Evolutionary conservation across 2,113 vertebrate genomes (phyloP).

Genomic region (Siniperca knerii): DNA sequence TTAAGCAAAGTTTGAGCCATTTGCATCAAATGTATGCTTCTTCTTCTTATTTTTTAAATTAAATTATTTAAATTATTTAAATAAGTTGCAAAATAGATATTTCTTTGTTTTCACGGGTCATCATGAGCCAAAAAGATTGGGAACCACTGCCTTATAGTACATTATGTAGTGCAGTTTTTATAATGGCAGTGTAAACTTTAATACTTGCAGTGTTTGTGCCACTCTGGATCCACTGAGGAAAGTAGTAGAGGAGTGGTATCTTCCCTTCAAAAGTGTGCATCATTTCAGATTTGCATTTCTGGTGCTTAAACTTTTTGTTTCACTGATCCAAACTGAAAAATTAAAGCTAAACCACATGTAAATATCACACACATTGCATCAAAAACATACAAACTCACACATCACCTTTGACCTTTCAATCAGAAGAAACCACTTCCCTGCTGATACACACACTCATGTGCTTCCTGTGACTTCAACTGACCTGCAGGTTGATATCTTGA

Average conservation of each 20-base stretch:
- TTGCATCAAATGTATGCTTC: background rate
- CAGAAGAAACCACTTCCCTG: no score
- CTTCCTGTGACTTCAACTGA: constrained; percentile 6
- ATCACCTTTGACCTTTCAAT: constrained; percentile 19
- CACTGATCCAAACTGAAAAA: background rate
- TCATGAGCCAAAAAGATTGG: no score
- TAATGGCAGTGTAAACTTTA: no score
- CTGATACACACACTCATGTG: background rate
- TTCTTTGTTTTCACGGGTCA: background rate
- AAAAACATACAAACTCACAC: background rate
- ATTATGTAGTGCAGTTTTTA: no score
- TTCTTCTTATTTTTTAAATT: no score
- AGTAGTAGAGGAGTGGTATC: no score
- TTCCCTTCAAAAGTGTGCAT: background rate
- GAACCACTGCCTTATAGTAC: no score
- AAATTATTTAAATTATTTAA: no score
- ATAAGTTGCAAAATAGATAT: background rate
- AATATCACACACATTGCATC: background rate
- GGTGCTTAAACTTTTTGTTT: background rate
- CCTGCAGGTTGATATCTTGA: constrained; percentile 90
- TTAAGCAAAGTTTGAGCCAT: background rate
- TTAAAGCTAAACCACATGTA: background rate
- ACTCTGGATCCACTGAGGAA: no score
- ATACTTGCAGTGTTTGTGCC: no score
- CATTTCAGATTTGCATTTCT: no score